Evolutionary conservation across 2,888 invertebrate genomes (phyloP), one percentile per base, ranked within the genome.

Genomic region (Eilema depressum): DNA sequence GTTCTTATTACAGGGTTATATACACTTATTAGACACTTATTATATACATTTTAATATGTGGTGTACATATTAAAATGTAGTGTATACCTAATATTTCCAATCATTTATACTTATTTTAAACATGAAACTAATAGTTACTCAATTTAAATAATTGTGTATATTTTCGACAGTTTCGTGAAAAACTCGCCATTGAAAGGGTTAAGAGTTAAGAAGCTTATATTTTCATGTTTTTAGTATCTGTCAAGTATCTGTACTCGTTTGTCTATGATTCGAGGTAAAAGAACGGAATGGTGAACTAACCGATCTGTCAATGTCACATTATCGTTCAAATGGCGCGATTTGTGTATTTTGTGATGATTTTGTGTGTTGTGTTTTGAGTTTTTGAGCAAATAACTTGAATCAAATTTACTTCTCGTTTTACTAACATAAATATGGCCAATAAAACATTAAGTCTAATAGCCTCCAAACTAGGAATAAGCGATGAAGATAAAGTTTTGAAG

Each of bases 401-500:
- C 2, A 2, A 37, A 33, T 5, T 12, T 26, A 41, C 14, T 20
- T 28, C 17, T 41, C 0, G 5, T 37, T 37, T 26, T 41, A 59
- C 37, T 62, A 68, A 4, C 1, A 33, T 20, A 47, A 81, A 73
- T 76, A 93, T 93, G 93, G 85, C 91, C 25, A 91, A 89, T 76
- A 93, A 91, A 86, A 92, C 92, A 60, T 78, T 94, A 17, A 82
- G 83, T 63, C 73, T 93, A n/a, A 83, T 94, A 79, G 93, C 94
- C 26, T 82, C 86, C 2, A 95, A 95, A 83, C 85, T 95, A 69
- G 93, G 93, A 30, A 81, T 95, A 33, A 82, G 75, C n/a, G 89
- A 91, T 4, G 92, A 94, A 78, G 91, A 90, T 53, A 93, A 91
- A 88, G 89, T 94, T 82, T 68, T 94, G 67, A 88, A 91, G 95